A percentile compares a stretch with the other conserved stretches of the same genome.
Evolutionary conservation across 2,113 vertebrate species (phyloP).

Genomic region (Antechinus flavipes): DNA sequence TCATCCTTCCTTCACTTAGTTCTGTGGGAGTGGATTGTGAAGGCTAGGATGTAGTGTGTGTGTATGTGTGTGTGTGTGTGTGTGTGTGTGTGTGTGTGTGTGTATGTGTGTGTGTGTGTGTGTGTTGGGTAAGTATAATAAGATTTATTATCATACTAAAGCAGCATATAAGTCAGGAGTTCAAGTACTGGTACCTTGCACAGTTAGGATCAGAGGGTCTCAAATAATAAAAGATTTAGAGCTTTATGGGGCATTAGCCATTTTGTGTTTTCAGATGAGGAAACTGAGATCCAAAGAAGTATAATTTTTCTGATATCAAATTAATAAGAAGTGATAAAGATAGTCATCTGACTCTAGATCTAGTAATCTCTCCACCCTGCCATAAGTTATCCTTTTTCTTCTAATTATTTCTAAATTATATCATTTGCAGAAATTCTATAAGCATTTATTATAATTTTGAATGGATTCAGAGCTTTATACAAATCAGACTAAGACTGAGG

Average conservation of each 20-base stretch:
- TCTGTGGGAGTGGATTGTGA: background rate
- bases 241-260: background rate
- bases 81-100: background rate
- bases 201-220: background rate
- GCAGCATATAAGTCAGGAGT: background rate
- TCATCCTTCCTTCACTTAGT: background rate
- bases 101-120: background rate
- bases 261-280: background rate
- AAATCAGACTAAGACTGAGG: background rate
- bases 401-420: background rate
- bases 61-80: background rate
- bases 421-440: background rate
- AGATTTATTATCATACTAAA: background rate
- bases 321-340: background rate
- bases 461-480: background rate
- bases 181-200: background rate
- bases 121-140: background rate
- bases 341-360: background rate
- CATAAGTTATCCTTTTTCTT: background rate
- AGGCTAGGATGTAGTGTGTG: background rate
- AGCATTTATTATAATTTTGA: background rate
- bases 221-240: background rate
- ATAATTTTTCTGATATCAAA: background rate
- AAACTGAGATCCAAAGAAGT: background rate
- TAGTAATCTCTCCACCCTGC: background rate